phyloP scores from a whole-genome alignment of 2,888 invertebrate genomes.

The Disparrhopalites patrizii region DNA sequence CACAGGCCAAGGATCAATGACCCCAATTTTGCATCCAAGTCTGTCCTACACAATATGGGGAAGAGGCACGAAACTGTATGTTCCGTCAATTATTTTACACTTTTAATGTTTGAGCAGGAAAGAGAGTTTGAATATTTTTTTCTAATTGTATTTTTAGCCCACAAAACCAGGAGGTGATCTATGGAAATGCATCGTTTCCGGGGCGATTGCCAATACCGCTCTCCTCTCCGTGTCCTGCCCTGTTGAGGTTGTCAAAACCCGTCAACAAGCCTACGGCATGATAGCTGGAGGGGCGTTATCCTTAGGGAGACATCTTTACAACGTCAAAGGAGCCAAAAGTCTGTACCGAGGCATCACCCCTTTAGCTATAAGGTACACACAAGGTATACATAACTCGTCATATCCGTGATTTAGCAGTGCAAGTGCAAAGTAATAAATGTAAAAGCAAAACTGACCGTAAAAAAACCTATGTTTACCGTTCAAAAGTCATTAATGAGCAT shows the following conservation, averaged over 20 bases:
- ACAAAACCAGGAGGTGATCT: background rate
- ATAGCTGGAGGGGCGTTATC: background rate
- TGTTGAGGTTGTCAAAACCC: background rate
- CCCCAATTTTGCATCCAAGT: background rate
- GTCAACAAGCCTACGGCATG: background rate
- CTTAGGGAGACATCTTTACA: background rate
- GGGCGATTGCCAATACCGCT: background rate
- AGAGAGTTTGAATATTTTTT: no score
- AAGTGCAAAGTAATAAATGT: no score
- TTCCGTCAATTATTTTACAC: background rate
- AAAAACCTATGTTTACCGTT: no score
- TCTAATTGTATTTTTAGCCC: background rate
- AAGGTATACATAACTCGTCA: no score
- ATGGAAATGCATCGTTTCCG: background rate
- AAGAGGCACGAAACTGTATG: background rate
- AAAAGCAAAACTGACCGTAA: no score
- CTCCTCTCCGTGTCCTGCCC: background rate
- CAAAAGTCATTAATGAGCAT: no score
- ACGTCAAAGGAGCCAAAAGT: background rate
- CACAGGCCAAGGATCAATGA: background rate
- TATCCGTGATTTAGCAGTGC: no score
- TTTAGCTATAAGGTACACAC: background rate
- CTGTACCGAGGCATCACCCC: background rate
- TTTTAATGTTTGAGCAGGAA: no score
- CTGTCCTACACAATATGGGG: background rate